Evolutionary conservation across 2,797 vertebrate species (phyloP).

Genomic region (Apogon hyalosoma): DNA sequence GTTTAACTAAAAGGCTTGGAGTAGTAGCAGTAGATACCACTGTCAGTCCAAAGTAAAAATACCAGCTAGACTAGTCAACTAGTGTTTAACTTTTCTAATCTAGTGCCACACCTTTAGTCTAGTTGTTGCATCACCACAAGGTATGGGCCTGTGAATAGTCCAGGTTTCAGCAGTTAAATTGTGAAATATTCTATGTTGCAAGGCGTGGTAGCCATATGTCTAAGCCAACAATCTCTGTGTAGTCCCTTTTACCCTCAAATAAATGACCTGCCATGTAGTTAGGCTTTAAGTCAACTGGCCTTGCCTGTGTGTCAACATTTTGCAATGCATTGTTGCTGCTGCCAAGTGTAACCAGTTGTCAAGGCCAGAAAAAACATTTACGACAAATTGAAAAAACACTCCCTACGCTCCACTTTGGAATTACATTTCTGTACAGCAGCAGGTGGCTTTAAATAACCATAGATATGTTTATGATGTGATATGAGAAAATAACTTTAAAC

Average conservation of each 20-base stretch:
- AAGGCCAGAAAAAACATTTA: no score
- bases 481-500: background rate
- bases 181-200: background rate
- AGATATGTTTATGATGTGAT: background rate
- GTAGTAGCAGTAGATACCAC: no score
- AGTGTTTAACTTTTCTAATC: no score
- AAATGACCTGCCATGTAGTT: background rate
- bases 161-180: background rate
- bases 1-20: no score
- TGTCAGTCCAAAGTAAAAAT: no score
- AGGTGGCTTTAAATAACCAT: no score
- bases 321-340: background rate
- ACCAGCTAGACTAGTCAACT: no score
- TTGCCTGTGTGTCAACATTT: background rate
- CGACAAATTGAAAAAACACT: background rate
- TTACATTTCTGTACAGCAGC: no score
- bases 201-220: constrained; percentile 9
- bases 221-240: constrained; percentile 1
- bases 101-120: background rate
- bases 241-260: background rate
- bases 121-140: background rate
- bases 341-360: background rate
- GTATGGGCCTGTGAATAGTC: background rate
- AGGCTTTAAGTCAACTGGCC: background rate
- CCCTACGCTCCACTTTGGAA: no score